phyloP scores from a whole-genome alignment of 2,888 invertebrate genomes.

The Pogonocherus hispidulus region DNA sequence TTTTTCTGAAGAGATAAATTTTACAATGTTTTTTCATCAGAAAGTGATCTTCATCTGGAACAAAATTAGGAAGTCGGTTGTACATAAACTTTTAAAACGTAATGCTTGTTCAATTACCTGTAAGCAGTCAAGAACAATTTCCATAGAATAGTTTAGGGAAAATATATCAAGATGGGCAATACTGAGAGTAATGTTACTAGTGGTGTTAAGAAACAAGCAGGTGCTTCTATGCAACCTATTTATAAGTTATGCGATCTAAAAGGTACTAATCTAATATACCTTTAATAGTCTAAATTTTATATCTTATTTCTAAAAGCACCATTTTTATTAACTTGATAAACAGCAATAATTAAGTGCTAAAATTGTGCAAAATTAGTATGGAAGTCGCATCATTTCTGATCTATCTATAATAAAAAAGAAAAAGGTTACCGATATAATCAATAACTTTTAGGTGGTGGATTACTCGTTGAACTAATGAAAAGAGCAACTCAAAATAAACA shows the following conservation, averaged over 20 bases:
- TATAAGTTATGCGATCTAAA: constrained; percentile 93
- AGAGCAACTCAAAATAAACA: constrained; percentile 91
- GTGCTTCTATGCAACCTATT: constrained; percentile 84
- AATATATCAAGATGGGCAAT: constrained; percentile 76
- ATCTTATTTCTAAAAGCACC: neutral
- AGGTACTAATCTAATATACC: constrained; percentile 71
- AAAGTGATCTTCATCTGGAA: constrained; percentile 43
- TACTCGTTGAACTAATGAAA: constrained; percentile 95
- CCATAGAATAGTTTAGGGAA: neutral
- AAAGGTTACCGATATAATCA: too few species aligned
- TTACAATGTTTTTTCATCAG: constrained; percentile 43
- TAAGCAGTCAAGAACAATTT: neutral
- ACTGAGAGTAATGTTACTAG: constrained; percentile 92
- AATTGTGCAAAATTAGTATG: too few species aligned
- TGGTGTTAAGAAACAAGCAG: constrained; percentile 96
- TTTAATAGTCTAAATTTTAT: neutral
- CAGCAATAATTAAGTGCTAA: neutral
- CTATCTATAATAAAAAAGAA: too few species aligned
- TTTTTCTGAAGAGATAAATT: neutral
- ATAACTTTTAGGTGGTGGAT: constrained; percentile 80
- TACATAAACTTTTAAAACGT: constrained; percentile 17
- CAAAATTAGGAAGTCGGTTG: constrained; percentile 29
- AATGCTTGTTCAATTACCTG: neutral
- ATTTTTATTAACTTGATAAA: too few species aligned
- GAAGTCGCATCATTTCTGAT: too few species aligned